phyloP scores from a whole-genome alignment of 1,140 invertebrate genomes.

The Drosophila orena region DNA sequence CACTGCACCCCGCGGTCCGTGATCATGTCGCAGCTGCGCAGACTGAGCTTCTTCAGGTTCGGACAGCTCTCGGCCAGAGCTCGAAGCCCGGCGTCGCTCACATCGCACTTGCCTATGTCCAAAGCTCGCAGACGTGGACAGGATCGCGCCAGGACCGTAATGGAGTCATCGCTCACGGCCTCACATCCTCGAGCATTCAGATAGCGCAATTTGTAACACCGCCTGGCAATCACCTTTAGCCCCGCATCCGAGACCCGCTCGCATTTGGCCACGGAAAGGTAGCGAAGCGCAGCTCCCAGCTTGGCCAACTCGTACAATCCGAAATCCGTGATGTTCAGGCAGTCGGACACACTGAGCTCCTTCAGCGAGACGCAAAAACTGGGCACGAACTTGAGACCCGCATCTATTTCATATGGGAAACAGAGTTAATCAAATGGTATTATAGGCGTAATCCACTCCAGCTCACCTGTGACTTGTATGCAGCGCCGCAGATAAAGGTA shows the following conservation, averaged over 20 bases:
- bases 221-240: constrained; percentile 93
- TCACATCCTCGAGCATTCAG: constrained; percentile 96
- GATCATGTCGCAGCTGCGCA: constrained; percentile 95
- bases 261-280: constrained; percentile 95
- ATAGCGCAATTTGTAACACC: constrained; percentile 95
- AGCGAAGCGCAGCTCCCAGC: constrained; percentile 92
- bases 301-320: constrained; percentile 95
- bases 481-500: constrained; percentile 96
- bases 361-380: constrained; percentile 93
- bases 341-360: constrained; percentile 96
- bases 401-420: constrained; percentile 85
- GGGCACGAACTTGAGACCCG: constrained; percentile 92
- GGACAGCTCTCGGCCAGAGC: constrained; percentile 94
- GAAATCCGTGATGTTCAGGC: constrained; percentile 94
- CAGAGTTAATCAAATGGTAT: background rate
- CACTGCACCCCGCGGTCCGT: constrained; percentile 94
- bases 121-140: constrained; percentile 93
- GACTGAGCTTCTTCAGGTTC: constrained; percentile 94
- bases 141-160: constrained; percentile 92
- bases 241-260: constrained; percentile 94
- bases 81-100: constrained; percentile 93
- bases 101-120: constrained; percentile 96
- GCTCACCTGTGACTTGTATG: constrained; percentile 91
- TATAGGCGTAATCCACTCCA: background rate
- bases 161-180: constrained; percentile 95